phyloP scores from a whole-genome alignment of 2,113 vertebrate genomes.

The Callipepla squamata region DNA sequence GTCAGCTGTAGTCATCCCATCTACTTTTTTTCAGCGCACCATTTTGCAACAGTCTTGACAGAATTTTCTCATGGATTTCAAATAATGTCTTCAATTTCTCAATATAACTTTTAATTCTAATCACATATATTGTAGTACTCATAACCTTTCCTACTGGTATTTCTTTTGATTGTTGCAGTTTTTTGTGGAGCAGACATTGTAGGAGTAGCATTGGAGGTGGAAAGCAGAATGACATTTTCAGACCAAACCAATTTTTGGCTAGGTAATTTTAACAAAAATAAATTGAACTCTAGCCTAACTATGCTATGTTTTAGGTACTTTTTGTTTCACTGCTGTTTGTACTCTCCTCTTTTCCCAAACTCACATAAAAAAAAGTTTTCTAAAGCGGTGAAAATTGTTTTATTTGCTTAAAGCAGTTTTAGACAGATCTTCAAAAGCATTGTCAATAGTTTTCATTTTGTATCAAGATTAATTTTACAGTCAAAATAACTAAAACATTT shows the following conservation, averaged over 20 bases:
- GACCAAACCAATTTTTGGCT: not conserved
- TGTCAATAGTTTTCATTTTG: not conserved
- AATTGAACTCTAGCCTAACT: not conserved
- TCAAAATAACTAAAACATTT: not conserved
- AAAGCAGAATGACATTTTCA: not conserved
- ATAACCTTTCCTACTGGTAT: not conserved
- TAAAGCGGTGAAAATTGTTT: not conserved
- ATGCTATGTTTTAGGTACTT: not conserved
- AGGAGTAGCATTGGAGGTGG: not conserved
- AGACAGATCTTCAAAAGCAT: not conserved
- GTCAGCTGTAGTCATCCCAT: not conserved
- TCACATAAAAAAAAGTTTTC: not conserved
- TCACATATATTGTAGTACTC: not conserved
- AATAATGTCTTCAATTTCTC: not conserved
- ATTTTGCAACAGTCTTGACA: slow-evolving; percentile 14
- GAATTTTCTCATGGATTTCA: slow-evolving; percentile 8
- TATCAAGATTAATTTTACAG: not conserved
- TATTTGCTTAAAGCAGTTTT: not conserved
- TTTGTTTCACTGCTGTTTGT: not conserved
- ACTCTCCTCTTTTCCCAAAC: too few relatives aligned
- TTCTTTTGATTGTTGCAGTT: not conserved
- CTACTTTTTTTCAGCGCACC: not conserved
- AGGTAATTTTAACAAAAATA: not conserved
- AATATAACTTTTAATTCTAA: not conserved
- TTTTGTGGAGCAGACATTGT: not conserved